Evolutionary conservation across 2,888 invertebrate genomes (phyloP), one percentile per base, ranked within the genome.

Genomic region (Mesochorus sp.): DNA sequence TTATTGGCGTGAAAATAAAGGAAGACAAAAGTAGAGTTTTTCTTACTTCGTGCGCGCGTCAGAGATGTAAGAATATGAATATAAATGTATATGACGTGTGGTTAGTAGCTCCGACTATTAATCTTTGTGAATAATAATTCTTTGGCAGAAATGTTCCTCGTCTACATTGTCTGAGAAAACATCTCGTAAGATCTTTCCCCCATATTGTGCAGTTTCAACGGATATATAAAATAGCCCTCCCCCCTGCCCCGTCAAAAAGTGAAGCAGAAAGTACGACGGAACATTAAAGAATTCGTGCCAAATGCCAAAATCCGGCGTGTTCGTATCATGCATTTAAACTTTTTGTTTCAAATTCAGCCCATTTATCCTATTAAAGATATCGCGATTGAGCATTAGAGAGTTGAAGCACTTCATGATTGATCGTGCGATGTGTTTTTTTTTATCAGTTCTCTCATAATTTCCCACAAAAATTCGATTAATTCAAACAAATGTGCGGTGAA

Each of bases 241-340:
- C n/a, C n/a, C n/a, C n/a, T n/a, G n/a, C n/a, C n/a, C n/a, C n/a
- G 59, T 39, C 6, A 39, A 12, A 28, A 42, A 5, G 8, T 6
- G 17, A 10, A 42, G 26, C 14, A 42, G 10, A 26, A 66, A 14
- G 26, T 12, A 67, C 14, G 44, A 21, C 19, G 10, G 12, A 19
- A 14, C 53, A 61, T 61, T 8, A 44, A 53, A 68, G 47, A 55
- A 51, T 59, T 10, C 34, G 14, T 26, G 24, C 34, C 44, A 42
- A 59, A 24, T 26, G 42, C 51, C 26, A 12, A 12, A 14, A 14
- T 49, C 4, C 8, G 10, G 28, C 14, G 6, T 5, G 19, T 42
- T 31, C 19, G 17, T 37, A 39, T 42, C 21, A n/a, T 10, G 8
- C 24, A 39, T 24, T 51, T 14, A 19, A 44, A 12, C 17, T 21